phyloP scores from a whole-genome alignment of 2,113 vertebrate species.

The Mola mola region DNA sequence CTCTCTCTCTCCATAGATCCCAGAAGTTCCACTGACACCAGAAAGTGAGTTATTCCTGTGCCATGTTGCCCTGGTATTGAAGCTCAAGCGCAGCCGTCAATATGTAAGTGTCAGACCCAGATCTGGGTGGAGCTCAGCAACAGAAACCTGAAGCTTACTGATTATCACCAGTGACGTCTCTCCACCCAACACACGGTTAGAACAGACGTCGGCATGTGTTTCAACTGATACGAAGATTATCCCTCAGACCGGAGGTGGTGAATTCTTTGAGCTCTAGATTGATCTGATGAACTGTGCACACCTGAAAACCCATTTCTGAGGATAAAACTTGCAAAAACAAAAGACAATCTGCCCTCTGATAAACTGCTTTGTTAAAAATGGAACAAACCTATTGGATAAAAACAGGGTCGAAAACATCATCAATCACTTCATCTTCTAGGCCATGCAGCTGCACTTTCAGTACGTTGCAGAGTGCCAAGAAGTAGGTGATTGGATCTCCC shows the following conservation, averaged over 20 bases:
- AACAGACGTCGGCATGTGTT: too few species aligned
- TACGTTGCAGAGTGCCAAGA: constrained; percentile 33
- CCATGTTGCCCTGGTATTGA: background rate
- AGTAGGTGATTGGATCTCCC: constrained; percentile 33
- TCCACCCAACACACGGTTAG: too few species aligned
- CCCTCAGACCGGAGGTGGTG: constrained; percentile 79
- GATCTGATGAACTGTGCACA: constrained; percentile 61
- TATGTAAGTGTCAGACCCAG: too few species aligned
- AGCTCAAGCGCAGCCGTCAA: background rate
- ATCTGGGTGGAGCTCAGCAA: constrained; percentile 5
- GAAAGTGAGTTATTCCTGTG: background rate
- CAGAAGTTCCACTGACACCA: background rate
- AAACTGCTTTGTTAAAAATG: constrained; percentile 47
- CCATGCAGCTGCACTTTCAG: constrained; percentile 38
- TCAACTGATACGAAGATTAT: constrained; percentile 78
- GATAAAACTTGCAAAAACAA: constrained; percentile 70
- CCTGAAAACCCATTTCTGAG: constrained; percentile 80
- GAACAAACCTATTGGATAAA: constrained; percentile 67
- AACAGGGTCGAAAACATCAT: constrained; percentile 67
- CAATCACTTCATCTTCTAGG: constrained; percentile 27
- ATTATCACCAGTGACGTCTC: too few species aligned
- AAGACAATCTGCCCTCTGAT: constrained; percentile 73
- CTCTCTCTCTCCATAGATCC: background rate
- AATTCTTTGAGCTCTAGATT: constrained; percentile 60
- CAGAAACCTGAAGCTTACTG: background rate